Evolutionary conservation across 2,797 vertebrate species (phyloP).

Genomic region (Antrozous pallidus): DNA sequence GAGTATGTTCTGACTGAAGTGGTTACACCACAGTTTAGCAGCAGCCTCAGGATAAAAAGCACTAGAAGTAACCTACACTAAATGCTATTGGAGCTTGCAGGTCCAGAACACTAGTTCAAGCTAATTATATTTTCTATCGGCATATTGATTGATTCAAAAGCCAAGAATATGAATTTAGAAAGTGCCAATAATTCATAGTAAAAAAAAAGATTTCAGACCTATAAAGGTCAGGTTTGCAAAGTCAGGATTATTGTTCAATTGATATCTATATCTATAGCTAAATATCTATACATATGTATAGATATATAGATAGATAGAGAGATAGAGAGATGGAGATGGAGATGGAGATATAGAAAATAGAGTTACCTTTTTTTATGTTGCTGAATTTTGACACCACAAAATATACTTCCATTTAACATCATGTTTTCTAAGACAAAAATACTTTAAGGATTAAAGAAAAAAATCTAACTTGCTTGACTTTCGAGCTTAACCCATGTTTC

Average conservation of each 20-base stretch:
- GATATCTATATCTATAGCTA: neutral
- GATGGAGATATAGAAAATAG: neutral
- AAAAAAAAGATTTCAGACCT: neutral
- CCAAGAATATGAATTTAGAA: neutral
- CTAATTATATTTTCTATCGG: neutral
- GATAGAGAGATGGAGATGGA: too few relatives aligned
- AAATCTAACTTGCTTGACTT: neutral
- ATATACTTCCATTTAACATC: neutral
- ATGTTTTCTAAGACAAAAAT: constrained; percentile 8
- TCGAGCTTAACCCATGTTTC: neutral
- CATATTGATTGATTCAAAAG: neutral
- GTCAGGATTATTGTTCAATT: neutral
- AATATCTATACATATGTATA: too few relatives aligned
- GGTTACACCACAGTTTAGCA: constrained; percentile 25
- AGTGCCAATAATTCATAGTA: neutral
- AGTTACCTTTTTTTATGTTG: neutral
- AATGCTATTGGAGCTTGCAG: neutral
- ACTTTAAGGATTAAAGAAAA: neutral
- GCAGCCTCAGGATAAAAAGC: neutral
- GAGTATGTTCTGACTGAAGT: constrained; percentile 29
- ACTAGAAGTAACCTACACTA: neutral
- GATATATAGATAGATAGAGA: too few relatives aligned
- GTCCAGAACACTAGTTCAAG: neutral
- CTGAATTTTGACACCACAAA: constrained; percentile 13
- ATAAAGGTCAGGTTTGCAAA: constrained; percentile 29